A percentile compares a stretch with the other conserved stretches of the same genome.
Evolutionary conservation across 2,888 invertebrate species (phyloP).

Genomic region (Nebria brevicollis): DNA sequence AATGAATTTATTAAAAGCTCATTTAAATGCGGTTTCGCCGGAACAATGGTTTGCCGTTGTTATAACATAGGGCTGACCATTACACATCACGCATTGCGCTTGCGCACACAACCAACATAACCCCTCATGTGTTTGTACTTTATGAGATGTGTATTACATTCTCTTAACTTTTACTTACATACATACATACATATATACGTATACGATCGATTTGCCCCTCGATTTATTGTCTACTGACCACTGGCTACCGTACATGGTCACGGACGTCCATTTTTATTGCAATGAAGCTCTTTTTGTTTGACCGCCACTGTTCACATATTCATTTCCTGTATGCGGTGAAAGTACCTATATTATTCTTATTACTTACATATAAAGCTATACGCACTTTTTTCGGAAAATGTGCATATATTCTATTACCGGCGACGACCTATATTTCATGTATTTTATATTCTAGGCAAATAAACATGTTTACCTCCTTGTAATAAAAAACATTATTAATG

Average conservation of each 20-base stretch:
- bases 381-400: no score
- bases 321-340: not conserved
- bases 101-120: slow-evolving; percentile 10
- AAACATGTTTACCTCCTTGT: no score
- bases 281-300: not conserved
- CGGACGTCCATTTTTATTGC: not conserved
- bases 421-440: no score
- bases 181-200: no score
- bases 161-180: no score
- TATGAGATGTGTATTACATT: not conserved
- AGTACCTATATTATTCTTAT: not conserved
- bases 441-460: no score
- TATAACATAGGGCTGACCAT: not conserved
- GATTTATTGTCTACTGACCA: not conserved
- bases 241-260: not conserved
- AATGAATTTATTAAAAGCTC: slow-evolving; percentile 52
- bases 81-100: slow-evolving; percentile 9
- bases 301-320: not conserved
- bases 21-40: slow-evolving; percentile 50
- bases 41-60: slow-evolving; percentile 48
- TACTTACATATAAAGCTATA: no score
- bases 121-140: not conserved
- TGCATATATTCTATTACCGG: no score
- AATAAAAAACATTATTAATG: no score
- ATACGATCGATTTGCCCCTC: not conserved